These are phyloP conservation scores for Salarias fasciatus DNA, from an alignment of 2,797 vertebrate species.

Conservation along the genomic window DNA sequence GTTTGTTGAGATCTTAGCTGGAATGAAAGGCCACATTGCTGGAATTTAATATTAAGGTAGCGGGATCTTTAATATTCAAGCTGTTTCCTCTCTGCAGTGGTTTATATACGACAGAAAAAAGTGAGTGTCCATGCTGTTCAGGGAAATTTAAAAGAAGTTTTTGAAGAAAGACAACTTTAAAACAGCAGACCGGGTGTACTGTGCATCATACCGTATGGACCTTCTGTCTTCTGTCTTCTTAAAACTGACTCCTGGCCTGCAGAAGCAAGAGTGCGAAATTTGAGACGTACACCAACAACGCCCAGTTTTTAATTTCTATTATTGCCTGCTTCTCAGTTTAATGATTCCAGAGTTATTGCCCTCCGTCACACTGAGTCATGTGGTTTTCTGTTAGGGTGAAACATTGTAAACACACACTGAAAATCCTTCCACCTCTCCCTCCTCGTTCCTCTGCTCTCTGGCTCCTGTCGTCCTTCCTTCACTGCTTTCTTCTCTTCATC, in stretches of 20 bases:
- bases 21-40: no score
- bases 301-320: constrained; percentile 36
- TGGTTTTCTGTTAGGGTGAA: constrained; percentile 30
- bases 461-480: background rate
- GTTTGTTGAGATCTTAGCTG: no score
- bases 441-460: background rate
- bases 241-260: constrained; percentile 8
- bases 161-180: background rate
- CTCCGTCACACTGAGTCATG: constrained; percentile 41
- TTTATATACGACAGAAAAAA: background rate
- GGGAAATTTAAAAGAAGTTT: constrained; percentile 13
- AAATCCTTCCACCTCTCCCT: constrained; percentile 5
- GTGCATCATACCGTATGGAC: background rate
- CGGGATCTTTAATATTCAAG: no score
- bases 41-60: no score
- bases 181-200: background rate
- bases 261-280: background rate
- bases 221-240: constrained; percentile 1
- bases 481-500: background rate
- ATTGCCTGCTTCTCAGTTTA: constrained; percentile 29
- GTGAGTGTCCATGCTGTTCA: background rate
- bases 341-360: constrained; percentile 41
- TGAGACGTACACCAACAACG: constrained; percentile 20
- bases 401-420: constrained; percentile 27
- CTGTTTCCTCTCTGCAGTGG: background rate